Evolutionary conservation across 1,140 invertebrate genomes (phyloP).

Genomic region (Nylanderia fulva): DNA sequence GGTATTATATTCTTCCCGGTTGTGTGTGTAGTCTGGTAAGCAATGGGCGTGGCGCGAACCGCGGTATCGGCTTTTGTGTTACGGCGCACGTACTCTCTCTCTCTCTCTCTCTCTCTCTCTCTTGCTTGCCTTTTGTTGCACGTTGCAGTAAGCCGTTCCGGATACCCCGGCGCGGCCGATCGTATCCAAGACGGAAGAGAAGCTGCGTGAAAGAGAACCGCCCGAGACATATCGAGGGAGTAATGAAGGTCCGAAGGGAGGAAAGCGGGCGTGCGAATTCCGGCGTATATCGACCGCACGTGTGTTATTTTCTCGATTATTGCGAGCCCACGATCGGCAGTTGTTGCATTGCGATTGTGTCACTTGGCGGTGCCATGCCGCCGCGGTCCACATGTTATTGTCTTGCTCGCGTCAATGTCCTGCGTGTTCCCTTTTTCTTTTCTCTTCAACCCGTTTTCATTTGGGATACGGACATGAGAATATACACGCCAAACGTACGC

Average conservation of each 20-base stretch:
- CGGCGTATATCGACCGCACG: slow-evolving; percentile 39
- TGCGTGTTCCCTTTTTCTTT: background rate
- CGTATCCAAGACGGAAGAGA: slow-evolving; percentile 43
- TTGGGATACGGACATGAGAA: background rate
- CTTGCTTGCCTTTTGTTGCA: slow-evolving; percentile 46
- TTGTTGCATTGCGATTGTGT: slow-evolving; percentile 45
- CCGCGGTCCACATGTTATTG: slow-evolving; percentile 4
- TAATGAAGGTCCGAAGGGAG: slow-evolving; percentile 28
- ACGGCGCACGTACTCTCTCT: slow-evolving; percentile 31
- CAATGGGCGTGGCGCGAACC: slow-evolving; percentile 58
- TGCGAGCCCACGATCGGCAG: slow-evolving; percentile 38
- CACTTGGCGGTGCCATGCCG: slow-evolving; percentile 3
- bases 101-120: no score
- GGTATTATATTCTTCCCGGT: slow-evolving; percentile 20
- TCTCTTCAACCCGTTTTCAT: background rate
- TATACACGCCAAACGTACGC: background rate
- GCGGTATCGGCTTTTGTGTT: slow-evolving; percentile 54
- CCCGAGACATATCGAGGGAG: slow-evolving; percentile 26
- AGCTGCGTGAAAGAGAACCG: slow-evolving; percentile 29
- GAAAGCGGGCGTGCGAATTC: background rate
- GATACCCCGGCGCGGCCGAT: slow-evolving; percentile 27
- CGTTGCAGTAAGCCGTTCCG: slow-evolving; percentile 43
- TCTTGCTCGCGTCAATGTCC: slow-evolving; percentile 32
- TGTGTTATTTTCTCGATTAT: slow-evolving; percentile 56
- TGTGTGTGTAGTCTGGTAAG: slow-evolving; percentile 41